Evolutionary conservation across 2,113 vertebrate genomes (phyloP).

Genomic region (Synodontis membranacea): DNA sequence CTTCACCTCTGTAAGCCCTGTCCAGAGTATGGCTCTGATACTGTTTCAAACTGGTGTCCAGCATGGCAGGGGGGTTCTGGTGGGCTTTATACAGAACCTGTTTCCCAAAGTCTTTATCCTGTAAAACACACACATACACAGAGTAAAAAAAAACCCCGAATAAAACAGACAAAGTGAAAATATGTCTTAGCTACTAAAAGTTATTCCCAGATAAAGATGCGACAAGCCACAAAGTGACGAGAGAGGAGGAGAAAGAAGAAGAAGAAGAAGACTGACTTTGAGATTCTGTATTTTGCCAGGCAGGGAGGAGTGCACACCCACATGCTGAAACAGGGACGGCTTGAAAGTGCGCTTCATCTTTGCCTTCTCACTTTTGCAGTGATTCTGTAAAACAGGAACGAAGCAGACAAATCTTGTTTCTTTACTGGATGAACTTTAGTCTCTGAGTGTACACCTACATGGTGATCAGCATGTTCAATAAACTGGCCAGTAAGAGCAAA

Average conservation of each 20-base stretch:
- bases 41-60: slow-evolving; percentile 85
- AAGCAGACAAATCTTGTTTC: neutral
- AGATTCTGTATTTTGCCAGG: slow-evolving; percentile 88
- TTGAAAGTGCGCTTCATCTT: slow-evolving; percentile 83
- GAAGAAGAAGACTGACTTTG: slow-evolving; percentile 73
- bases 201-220: neutral
- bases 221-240: neutral
- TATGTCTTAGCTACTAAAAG: no score
- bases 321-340: slow-evolving; percentile 91
- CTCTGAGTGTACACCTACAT: neutral
- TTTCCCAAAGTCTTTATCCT: slow-evolving; percentile 94
- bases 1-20: slow-evolving; percentile 81
- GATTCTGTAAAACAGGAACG: slow-evolving; percentile 71
- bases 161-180: no score
- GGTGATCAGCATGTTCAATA: neutral
- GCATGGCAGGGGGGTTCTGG: slow-evolving; percentile 80
- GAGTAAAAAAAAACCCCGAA: no score
- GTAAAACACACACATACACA: no score
- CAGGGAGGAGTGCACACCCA: slow-evolving; percentile 92
- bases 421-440: neutral
- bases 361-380: slow-evolving; percentile 84
- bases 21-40: slow-evolving; percentile 89
- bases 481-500: neutral
- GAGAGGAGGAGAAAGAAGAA: neutral
- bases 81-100: slow-evolving; percentile 79